Percentiles rank a stretch among this genome's conserved stretches.
These are phyloP conservation scores for Drosophila santomea DNA, from an alignment of 1,140 invertebrate species.

Conservation along the genomic window DNA sequence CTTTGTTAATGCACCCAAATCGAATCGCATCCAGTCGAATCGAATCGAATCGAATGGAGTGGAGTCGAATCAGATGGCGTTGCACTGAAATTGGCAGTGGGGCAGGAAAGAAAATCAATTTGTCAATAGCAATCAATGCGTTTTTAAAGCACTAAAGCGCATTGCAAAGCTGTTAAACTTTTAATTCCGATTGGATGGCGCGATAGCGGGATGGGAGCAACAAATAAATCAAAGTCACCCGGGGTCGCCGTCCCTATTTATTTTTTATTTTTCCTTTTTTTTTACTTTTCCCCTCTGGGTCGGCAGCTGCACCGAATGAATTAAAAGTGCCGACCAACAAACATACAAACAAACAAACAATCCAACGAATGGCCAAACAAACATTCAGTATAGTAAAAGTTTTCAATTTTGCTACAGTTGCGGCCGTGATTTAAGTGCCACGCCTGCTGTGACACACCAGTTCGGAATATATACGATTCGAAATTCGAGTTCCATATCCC, in stretches of 20 bases:
- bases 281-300: constrained; percentile 3
- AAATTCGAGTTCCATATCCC: constrained; percentile 15
- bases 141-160: constrained; percentile 50
- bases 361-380: constrained; percentile 23
- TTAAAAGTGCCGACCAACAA: constrained; percentile 63
- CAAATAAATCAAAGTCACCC: constrained; percentile 74
- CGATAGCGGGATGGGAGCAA: constrained; percentile 52
- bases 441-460: constrained; percentile 28
- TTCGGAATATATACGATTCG: constrained; percentile 12
- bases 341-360: constrained; percentile 26
- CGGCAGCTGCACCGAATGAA: constrained; percentile 66
- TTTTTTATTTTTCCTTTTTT: background rate
- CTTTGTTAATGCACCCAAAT: constrained; percentile 60
- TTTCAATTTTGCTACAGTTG: constrained; percentile 74
- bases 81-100: constrained; percentile 50
- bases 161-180: constrained; percentile 59
- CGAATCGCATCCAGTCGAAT: background rate
- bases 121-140: constrained; percentile 65
- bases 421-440: constrained; percentile 70
- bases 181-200: constrained; percentile 71
- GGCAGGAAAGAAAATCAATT: constrained; percentile 64
- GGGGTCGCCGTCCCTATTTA: constrained; percentile 1
- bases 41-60: constrained; percentile 4
- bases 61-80: background rate
- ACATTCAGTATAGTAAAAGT: constrained; percentile 53